Base-by-base conservation (phyloP, 2,113 vertebrate genomes). In the Phylloscopus trochiloides region DNA sequence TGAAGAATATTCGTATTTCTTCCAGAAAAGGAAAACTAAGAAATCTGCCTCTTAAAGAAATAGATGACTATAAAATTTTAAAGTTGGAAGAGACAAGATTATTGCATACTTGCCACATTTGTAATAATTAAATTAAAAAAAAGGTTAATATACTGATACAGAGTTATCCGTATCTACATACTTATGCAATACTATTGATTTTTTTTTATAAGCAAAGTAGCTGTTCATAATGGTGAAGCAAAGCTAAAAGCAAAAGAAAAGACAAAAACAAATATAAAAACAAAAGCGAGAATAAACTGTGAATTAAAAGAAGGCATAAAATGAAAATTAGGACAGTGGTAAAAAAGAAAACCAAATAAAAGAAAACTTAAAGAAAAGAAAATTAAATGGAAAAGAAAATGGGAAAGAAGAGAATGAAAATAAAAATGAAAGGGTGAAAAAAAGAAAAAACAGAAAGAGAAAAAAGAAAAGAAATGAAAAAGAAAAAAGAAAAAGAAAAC, bases 361-460 rank as follows among this genome's bases (percentile, higher is more conserved):
- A 26, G 6, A 75, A 43, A 28, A 36, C 4, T 5, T 28, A 21
- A 34, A 29, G 1, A 42, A 82, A 36, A 43, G 7, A 32, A 55
- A 65, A 48, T 6, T 14, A 34, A 17, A 19, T 19, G 1, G 21
- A 32, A 81, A 66, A n/a, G 4, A 45, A 36, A 34, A 36, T 26
- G 4, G 4, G 11, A 55, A 31, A 32, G 6, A 55, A 15, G 14
- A n/a, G 5, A 40, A 50, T 31, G 6, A 42, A 63, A 45, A 21
- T 32, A 14, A 62, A 38, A 61, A 70, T 22, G 1, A 31, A 25
- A 71, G 32, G 14, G 12, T 24, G 5, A 17, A 5, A 15, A 34
- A 7, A 32, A 52, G 2, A 21, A 28, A 1, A 8, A 29, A 45
- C 0, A 22, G 20, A 26, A n/a, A 10, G 4, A 52, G 2, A 57